Base-by-base conservation (phyloP, 2,797 vertebrate genomes). In the Microctenopoma stevenorrisi region DNA sequence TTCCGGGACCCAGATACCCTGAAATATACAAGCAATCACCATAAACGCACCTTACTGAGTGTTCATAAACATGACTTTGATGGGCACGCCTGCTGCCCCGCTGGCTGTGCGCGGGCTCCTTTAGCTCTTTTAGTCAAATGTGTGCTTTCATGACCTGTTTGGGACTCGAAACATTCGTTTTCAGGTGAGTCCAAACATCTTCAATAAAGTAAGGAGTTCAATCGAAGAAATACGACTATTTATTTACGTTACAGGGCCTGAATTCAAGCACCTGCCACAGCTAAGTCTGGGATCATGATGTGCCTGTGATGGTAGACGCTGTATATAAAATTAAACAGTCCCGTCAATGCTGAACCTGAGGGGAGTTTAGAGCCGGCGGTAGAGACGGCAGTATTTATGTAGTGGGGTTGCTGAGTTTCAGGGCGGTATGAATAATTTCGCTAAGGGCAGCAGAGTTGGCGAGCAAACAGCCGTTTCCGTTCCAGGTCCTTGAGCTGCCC, bases 1-100 rank as follows among this genome's bases (percentile, higher is more conserved):
- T 77, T 99, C 98, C 1, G 97, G 98, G 25, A 97, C 96, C 98
- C 98, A 99, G 88, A 99, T 96, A 4, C 98, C 97, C 97, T 99
- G 88, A 82, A 76, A 86, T 22, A 68, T 15, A 80, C 40, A 68
- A 71, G 78, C 58, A 76, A 78, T 75, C 48, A 74, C 66, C 40
- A 59, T 75, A 63, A 88, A 85, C 15, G 37, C 18, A 12, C 37
- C 1, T 22, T 26, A 47, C 33, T 16, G 43, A 61, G 15, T 58
- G 14, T 54, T 57, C 12, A 72, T 80, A 76, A 73, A 85, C 76
- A 76, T n/a, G 38, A 51, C n/a, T 62, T 48, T 53, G 33, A 76
- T 48, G 47, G 38, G 13, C 5, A 3, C 8, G 7, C 50, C 58
- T n/a, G 0, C 26, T 63, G 25, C 22, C 37, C 53, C 42, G 16